Evolutionary conservation across 1,140 invertebrate genomes (phyloP), one percentile per base, ranked within the genome.

Genomic region (Euglossa dilemma): DNA sequence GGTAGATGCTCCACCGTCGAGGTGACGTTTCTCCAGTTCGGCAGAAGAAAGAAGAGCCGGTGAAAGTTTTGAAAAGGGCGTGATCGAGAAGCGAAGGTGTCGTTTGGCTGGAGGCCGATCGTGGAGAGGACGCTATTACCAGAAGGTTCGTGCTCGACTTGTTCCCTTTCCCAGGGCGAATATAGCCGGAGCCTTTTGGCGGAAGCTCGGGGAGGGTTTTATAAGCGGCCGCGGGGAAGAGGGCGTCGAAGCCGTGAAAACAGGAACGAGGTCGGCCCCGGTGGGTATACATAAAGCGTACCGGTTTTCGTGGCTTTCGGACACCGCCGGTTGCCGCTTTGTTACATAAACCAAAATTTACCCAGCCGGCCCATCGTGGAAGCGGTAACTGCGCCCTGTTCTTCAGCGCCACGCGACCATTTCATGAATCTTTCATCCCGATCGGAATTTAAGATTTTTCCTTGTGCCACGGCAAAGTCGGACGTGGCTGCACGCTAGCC

Each of bases 391-490:
- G 79, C 50, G 50, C 57, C 59, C n/a, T 25, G 73, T 20, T 52
- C 47, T 25, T 18, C 20, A 47, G 25, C 57, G 79, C 79, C 87
- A 87, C 87, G 87, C 87, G 87, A 85, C 83, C 78, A 63, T 87
- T 85, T 85, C 87, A 88, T 88, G 85, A 88, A 88, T 88, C 82
- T 85, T 88, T 88, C 87, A 88, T 88, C 74, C 67, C 85, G 87
- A 88, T 88, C 66, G 85, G 86, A 88, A 87, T 88, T 88, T 82
- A 85, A 87, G 86, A 87, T 87, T 88, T 88, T 87, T 88, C 87
- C 85, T 70, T 61, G 85, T 70, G 85, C 67, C 79, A 59, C 59
- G 63, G 59, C 47, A 16, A 59, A 81, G 63, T 83, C 43, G 76
- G 72, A 67, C 78, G 36, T 23, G 85, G 54, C 57, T 87, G 84